These are phyloP conservation scores for Nanger granti DNA, from an alignment of 2,113 vertebrate genomes.

Conservation along the genomic window DNA sequence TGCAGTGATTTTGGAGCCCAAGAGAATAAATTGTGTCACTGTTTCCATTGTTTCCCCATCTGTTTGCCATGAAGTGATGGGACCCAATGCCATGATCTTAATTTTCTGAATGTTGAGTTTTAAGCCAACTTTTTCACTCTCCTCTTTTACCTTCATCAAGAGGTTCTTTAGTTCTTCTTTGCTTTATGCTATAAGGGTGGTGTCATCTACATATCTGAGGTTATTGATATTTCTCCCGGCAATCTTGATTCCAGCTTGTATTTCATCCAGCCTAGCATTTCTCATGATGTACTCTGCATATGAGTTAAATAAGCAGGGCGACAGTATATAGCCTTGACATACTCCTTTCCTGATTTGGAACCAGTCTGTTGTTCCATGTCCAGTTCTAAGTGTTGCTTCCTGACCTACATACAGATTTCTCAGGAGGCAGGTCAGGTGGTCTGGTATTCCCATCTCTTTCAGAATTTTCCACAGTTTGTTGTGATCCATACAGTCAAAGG, in stretches of 20 bases:
- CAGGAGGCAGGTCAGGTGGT: not conserved
- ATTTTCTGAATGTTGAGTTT: not conserved
- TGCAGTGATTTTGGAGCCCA: not conserved
- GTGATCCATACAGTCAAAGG: not conserved
- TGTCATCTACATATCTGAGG: not conserved
- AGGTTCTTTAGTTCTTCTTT: not conserved
- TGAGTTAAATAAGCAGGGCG: not conserved
- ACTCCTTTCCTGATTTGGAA: not conserved
- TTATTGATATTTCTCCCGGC: not conserved
- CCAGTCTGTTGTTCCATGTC: not conserved
- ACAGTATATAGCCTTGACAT: not conserved
- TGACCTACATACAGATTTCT: not conserved
- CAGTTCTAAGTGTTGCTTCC: not conserved
- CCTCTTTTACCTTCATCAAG: not conserved
- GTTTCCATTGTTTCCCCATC: not conserved
- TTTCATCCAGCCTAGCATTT: not conserved
- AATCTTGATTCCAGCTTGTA: not conserved
- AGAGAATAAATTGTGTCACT: not conserved
- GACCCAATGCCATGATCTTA: not conserved
- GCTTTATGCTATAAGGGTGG: not conserved
- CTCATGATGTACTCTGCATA: not conserved
- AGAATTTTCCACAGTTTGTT: not conserved
- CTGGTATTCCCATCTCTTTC: not conserved
- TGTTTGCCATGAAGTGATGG: not conserved
- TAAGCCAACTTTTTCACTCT: not conserved